A percentile compares a stretch with the other conserved stretches of the same genome.
Conservation (phyloP, 2,797 vertebrate species). For the Pangasius larnaudii region DNA sequence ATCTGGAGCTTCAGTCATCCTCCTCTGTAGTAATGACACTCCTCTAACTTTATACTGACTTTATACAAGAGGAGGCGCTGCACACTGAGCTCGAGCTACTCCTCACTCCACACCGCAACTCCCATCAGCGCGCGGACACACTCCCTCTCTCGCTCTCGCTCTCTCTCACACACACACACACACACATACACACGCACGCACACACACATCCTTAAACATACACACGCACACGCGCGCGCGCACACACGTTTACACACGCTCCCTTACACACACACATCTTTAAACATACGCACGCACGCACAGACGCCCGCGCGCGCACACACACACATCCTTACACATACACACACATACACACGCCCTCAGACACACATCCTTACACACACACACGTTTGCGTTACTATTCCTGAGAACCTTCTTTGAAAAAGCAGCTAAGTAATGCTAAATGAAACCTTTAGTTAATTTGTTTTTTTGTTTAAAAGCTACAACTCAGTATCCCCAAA, state of each 20-base stretch:
- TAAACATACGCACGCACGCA: background rate
- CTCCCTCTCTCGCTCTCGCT: background rate
- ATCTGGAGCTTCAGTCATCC: background rate
- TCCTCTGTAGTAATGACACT: slow-evolving; percentile 5
- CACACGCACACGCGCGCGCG: background rate
- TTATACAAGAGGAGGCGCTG: slow-evolving; percentile 19
- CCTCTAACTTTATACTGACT: slow-evolving; percentile 6
- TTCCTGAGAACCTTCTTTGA: no score
- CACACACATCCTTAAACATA: background rate
- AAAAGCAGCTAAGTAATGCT: no score
- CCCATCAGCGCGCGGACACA: background rate
- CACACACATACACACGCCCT: background rate
- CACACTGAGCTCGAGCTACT: background rate
- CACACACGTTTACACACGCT: background rate
- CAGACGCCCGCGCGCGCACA: background rate
- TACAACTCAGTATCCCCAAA: no score
- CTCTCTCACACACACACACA: background rate
- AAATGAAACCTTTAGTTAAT: no score
- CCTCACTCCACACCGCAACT: background rate
- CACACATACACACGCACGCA: background rate
- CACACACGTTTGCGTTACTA: background rate
- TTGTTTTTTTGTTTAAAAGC: no score
- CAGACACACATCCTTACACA: background rate
- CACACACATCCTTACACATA: background rate
- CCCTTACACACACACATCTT: background rate